Conservation (phyloP, 2,113 vertebrate species). For the Tupaia chinensis region DNA sequence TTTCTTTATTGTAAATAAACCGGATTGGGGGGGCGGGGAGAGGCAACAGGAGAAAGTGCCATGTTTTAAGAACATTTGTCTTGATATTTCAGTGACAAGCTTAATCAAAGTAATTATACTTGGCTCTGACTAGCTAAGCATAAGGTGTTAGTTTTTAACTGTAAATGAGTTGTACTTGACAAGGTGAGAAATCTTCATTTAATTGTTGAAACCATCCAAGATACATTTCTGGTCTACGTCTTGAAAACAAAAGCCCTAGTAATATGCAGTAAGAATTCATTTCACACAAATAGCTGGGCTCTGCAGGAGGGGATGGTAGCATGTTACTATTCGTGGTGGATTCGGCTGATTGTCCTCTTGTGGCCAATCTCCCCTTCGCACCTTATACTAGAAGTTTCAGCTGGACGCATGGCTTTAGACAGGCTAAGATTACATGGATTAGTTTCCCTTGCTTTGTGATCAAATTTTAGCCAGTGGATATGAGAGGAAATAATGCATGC, state of each 20-base stretch:
- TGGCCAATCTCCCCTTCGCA: background rate
- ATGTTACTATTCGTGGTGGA: background rate
- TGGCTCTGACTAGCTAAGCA: constrained; percentile 58
- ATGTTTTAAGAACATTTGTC: constrained; percentile 71
- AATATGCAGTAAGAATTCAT: background rate
- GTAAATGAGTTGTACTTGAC: constrained; percentile 49
- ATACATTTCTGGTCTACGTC: constrained; percentile 35
- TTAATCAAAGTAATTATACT: constrained; percentile 62
- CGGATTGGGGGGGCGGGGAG: background rate
- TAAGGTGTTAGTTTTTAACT: constrained; percentile 70
- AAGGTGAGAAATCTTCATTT: constrained; percentile 63
- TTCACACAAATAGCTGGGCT: background rate
- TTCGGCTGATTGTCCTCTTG: background rate
- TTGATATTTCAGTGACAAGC: constrained; percentile 64
- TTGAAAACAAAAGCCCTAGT: constrained; percentile 47
- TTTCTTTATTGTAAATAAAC: constrained; percentile 73
- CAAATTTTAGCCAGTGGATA: background rate
- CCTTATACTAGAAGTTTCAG: background rate
- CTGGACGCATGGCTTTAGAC: background rate
- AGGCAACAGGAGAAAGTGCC: constrained; percentile 49
- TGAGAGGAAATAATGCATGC: background rate
- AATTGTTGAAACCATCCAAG: constrained; percentile 57
- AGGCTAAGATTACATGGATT: background rate
- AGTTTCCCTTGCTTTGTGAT: constrained; percentile 7
- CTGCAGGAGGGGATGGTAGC: background rate